Evolutionary conservation across 2,113 vertebrate genomes (phyloP).

Genomic region (Tychaedon coryphoeus): DNA sequence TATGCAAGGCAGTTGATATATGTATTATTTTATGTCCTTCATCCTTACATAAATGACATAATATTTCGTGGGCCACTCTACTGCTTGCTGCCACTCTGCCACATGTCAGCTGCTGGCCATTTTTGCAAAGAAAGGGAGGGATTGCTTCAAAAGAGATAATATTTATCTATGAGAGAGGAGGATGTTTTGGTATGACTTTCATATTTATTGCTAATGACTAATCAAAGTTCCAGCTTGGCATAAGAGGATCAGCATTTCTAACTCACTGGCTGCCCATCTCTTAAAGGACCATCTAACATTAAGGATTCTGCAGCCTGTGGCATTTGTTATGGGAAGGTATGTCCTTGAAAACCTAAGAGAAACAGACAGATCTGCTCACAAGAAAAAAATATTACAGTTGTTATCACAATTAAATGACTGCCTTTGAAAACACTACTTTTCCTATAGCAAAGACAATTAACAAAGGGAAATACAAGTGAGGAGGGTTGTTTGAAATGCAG

Average conservation of each 20-base stretch:
- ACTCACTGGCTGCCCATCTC: background rate
- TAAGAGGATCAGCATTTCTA: slow-evolving; percentile 15
- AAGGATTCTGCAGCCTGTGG: background rate
- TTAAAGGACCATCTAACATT: background rate
- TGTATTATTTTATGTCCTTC: background rate
- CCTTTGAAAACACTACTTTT: background rate
- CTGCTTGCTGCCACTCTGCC: background rate
- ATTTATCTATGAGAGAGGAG: slow-evolving; percentile 32
- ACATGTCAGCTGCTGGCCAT: background rate
- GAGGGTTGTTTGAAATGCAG: background rate
- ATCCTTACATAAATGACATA: background rate
- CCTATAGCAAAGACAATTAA: background rate
- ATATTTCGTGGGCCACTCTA: background rate
- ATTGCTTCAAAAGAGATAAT: background rate
- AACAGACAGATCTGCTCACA: background rate
- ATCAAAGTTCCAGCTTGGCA: slow-evolving; percentile 5
- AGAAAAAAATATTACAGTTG: background rate
- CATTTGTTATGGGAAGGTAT: background rate
- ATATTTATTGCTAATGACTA: slow-evolving; percentile 31
- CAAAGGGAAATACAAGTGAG: background rate
- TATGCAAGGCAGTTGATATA: background rate
- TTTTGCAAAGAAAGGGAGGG: background rate
- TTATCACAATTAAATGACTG: background rate
- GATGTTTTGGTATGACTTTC: slow-evolving; percentile 34
- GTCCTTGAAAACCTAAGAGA: background rate